Conservation (phyloP, 2,113 vertebrate species). For the Tenrec ecaudatus region DNA sequence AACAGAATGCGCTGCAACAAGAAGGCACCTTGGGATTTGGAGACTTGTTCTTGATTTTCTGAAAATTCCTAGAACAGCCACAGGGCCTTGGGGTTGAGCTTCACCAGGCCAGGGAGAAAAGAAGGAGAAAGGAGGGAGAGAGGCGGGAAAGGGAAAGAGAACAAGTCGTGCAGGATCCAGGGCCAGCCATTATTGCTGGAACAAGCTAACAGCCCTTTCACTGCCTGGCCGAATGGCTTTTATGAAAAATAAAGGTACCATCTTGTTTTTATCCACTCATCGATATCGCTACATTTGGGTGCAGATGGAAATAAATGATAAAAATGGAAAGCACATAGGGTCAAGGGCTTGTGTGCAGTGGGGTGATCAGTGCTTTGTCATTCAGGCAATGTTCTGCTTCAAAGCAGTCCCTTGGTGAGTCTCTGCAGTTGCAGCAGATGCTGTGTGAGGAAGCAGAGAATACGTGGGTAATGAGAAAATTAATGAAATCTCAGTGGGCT, state of each 20-base stretch:
- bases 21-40: not conserved
- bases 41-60: not conserved
- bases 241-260: conserved; percentile 68
- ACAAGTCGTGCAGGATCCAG: not conserved
- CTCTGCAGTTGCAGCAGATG: conserved; percentile 21
- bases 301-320: conserved; percentile 51
- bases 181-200: conserved; percentile 37
- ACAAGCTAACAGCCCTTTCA: conserved; percentile 64
- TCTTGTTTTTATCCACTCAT: conserved; percentile 57
- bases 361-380: conserved; percentile 22
- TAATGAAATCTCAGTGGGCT: conserved; percentile 19
- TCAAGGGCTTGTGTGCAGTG: conserved; percentile 30
- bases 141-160: not conserved
- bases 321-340: conserved; percentile 40
- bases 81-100: not conserved
- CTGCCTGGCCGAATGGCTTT: conserved; percentile 51
- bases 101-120: not conserved
- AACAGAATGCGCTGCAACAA: not conserved
- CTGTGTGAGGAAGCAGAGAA: conserved; percentile 45
- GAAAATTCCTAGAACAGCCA: not conserved
- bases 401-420: conserved; percentile 28
- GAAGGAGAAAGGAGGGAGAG: not conserved
- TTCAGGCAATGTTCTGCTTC: conserved; percentile 42
- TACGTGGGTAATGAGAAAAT: conserved; percentile 13
- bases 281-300: conserved; percentile 27